These are phyloP conservation scores for Neoseiulus cucumeris DNA, from an alignment of 1,140 invertebrate genomes.

Conservation along the genomic window DNA sequence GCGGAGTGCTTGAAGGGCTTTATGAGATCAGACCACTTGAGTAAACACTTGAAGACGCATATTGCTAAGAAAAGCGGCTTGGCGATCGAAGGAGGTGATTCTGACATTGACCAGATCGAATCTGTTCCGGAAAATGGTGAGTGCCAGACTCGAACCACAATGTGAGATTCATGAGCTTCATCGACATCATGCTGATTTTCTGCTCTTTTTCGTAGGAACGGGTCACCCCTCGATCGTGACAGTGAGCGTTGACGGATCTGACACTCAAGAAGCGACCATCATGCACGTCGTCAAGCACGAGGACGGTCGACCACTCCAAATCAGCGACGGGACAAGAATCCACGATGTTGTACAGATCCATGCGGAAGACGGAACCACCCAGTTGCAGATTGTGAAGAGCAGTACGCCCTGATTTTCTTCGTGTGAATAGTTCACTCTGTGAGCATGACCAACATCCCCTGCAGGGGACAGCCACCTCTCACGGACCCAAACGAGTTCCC, in stretches of 20 bases:
- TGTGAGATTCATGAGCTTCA: too few relatives aligned
- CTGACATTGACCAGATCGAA: neutral
- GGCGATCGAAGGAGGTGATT: neutral
- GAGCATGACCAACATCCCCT: too few relatives aligned
- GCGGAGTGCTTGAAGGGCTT: slow-evolving; percentile 60
- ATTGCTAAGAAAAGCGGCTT: slow-evolving; percentile 36
- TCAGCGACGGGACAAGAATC: neutral
- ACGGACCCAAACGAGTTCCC: too few relatives aligned
- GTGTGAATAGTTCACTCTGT: too few relatives aligned
- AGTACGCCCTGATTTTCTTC: neutral
- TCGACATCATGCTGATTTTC: too few relatives aligned
- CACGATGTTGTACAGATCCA: slow-evolving; percentile 7
- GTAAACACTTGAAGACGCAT: slow-evolving; percentile 69
- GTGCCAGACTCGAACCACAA: too few relatives aligned
- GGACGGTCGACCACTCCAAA: slow-evolving; percentile 5
- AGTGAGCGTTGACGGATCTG: neutral
- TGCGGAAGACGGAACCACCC: slow-evolving; percentile 4
- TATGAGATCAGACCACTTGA: slow-evolving; percentile 66
- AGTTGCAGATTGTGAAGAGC: slow-evolving; percentile 8
- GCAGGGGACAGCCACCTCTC: too few relatives aligned
- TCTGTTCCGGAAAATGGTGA: too few relatives aligned
- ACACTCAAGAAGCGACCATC: neutral
- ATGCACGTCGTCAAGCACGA: slow-evolving; percentile 10
- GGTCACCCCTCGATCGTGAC: slow-evolving; percentile 1
- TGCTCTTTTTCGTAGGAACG: too few relatives aligned